Evolutionary conservation across 2,113 vertebrate genomes (phyloP).

Genomic region (Antidorcas marsupialis): DNA sequence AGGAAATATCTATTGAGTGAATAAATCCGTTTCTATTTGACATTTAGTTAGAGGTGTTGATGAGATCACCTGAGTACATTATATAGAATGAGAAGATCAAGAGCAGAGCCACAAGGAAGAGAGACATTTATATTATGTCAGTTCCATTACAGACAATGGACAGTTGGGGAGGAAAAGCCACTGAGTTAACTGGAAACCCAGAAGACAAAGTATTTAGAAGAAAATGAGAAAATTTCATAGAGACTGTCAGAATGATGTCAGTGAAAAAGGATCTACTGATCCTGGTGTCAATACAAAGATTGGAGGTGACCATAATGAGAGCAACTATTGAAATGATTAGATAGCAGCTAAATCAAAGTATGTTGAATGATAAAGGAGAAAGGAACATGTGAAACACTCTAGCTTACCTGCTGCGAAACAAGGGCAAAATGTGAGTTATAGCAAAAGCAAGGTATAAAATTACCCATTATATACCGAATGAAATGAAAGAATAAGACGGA

Average conservation of each 20-base stretch:
- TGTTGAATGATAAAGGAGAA: neutral
- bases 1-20: neutral
- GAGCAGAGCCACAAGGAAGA: neutral
- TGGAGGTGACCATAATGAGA: neutral
- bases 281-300: neutral
- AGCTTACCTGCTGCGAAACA: neutral
- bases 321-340: neutral
- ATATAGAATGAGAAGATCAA: neutral
- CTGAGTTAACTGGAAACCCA: neutral
- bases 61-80: neutral
- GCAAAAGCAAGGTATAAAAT: neutral
- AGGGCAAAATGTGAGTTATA: neutral
- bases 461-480: neutral
- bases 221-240: neutral
- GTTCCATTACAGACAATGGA: neutral
- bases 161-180: neutral
- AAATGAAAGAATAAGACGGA: neutral
- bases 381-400: neutral
- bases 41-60: neutral
- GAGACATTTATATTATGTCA: neutral
- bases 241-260: neutral
- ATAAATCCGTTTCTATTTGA: neutral
- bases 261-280: neutral
- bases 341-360: neutral
- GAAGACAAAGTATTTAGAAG: neutral